Evolutionary conservation across 1,140 invertebrate species (phyloP), one percentile per base, ranked within the genome.

Genomic region (Neotoxoptera formosana): DNA sequence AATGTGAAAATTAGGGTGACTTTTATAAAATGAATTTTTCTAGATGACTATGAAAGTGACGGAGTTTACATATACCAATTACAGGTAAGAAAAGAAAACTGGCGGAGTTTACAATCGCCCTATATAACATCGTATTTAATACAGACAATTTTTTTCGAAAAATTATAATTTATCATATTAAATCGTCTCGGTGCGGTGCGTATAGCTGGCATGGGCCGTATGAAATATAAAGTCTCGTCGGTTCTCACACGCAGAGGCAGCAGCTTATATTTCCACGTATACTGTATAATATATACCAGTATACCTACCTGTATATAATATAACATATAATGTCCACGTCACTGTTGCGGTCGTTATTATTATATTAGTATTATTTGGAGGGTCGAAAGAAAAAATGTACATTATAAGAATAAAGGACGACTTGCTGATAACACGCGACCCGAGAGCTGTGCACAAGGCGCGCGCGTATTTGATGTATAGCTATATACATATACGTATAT

Each of bases 381-480:
- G 87, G 87, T 88, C n/a, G n/a, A 89, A 89, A 89, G 34, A 34
- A 89, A n/a, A 89, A 14, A 51, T 51, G 17, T 76, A 76, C 17
- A 76, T 76, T 76, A 88, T 51, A 87, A 83, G 20, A 84, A 81
- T 34, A n/a, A n/a, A 36, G 41, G 41, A 84, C 45, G 36, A 84
- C 41, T 41, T 41, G 36, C 83, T 84, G 83, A 84, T 84, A 84
- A 84, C 83, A 41, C 83, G 83, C 83, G 9, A 45, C 36, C 9
- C 83, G 30, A 67, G 60, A 67, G 60, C n/a, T 67, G n/a, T 67
- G n/a, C 60, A 76, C n/a, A n/a, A 67, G 60, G 30, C 14, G 23
- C 45, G 14, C 86, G 86, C 7, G 34, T 9, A n/a, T n/a, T 76
- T 76, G 60, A 76, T 76, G n/a, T 76, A 76, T n/a, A 76, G 47